Base-by-base conservation (phyloP, 2,797 vertebrate species). In the Podarcis lilfordi region DNA sequence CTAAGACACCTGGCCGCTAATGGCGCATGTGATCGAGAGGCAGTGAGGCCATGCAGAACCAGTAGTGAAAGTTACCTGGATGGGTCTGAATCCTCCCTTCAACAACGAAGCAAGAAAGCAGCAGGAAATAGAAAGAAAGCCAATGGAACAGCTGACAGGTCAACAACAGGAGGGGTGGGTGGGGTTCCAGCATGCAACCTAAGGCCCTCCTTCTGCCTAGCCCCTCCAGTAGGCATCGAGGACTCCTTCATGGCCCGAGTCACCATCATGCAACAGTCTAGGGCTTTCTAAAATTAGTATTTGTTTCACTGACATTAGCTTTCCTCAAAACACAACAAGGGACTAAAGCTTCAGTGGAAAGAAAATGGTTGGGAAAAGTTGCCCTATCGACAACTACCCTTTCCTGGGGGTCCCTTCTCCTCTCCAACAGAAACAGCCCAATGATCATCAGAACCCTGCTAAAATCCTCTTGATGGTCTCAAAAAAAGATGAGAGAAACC, bases 31-130 rank as follows among this genome's bases (percentile, higher is more conserved):
- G 90, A 88, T 1, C 93, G 45, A 93, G 89, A 92, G 94, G 95
- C 91, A 96, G 91, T 86, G 81, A 96, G 71, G 94, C 95, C 97
- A 97, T 97, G 96, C 97, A 97, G 95, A 96, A 96, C 95, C 94
- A 96, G 92, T 94, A 95, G 90, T 91, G 82, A 93, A 91, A 93
- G 84, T 98, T 98, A 98, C 97, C 97, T 98, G 97, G 91, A 98
- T 98, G 91, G 99, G 98, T 98, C 99, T 99, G 99, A 99, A 99
- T 99, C 99, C 99, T 99, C 99, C 99, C 99, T 99, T 98, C 97
- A 98, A 97, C 96, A 97, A 96, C 97, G 98, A 98, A 99, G 98
- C 97, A 96, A 97, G 96, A 96, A 96, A 97, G 97, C 97, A 97
- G 97, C 98, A 98, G 98, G 97, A 98, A 98, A 99, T 96, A 99